These are phyloP conservation scores for Hypocryptadius cinnamomeus DNA, from an alignment of 2,113 vertebrate species.

Conservation along the genomic window DNA sequence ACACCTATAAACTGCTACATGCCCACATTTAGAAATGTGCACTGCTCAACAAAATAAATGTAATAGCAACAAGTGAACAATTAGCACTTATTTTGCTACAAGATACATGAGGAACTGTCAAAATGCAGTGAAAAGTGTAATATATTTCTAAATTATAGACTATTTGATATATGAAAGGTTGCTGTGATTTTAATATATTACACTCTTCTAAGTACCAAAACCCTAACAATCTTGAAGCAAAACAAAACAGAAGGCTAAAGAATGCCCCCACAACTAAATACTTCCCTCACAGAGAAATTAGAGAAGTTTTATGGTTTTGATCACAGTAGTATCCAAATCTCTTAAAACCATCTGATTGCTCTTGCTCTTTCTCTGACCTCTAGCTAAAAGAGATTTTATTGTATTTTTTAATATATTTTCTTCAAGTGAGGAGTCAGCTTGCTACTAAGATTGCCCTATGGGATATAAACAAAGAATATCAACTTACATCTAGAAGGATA, in stretches of 20 bases:
- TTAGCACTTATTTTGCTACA: neutral
- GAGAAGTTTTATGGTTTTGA: neutral
- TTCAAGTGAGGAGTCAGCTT: neutral
- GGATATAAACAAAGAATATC: constrained; percentile 10
- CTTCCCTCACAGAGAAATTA: neutral
- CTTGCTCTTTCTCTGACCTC: neutral
- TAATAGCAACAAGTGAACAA: neutral
- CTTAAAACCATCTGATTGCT: neutral
- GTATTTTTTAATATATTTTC: neutral
- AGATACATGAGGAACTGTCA: neutral
- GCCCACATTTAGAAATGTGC: neutral
- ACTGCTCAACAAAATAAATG: neutral
- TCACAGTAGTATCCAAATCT: neutral
- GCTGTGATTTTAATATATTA: neutral
- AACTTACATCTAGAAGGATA: neutral
- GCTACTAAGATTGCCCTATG: neutral
- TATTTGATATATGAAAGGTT: neutral
- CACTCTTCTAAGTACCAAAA: neutral
- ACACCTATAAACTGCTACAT: neutral
- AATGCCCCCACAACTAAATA: neutral
- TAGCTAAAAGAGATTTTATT: constrained; percentile 1
- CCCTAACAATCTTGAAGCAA: neutral
- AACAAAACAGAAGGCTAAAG: neutral
- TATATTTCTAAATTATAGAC: neutral
- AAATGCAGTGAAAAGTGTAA: neutral